Conservation (phyloP, 1,140 invertebrate species). For the Camponotus floridanus region DNA sequence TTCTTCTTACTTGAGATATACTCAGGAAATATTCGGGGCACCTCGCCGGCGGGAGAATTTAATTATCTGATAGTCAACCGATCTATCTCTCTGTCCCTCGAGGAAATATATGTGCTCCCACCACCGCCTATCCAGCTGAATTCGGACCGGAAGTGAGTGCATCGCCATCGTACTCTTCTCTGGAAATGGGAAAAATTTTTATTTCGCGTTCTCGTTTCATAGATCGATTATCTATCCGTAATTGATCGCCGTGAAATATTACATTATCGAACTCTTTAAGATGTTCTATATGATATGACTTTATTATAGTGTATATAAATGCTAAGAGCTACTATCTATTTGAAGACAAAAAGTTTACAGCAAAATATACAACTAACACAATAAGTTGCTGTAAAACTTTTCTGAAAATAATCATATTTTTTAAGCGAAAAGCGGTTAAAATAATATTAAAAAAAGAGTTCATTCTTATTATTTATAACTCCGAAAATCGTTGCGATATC, state of each 20-base stretch:
- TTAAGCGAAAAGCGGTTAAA: background rate
- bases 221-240: constrained; percentile 59
- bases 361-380: background rate
- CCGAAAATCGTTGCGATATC: constrained; percentile 20
- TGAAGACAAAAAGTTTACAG: background rate
- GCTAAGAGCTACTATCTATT: background rate
- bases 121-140: constrained; percentile 37
- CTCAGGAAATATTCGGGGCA: constrained; percentile 76
- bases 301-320: constrained; percentile 28
- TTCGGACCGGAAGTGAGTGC: constrained; percentile 68
- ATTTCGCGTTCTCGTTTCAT: constrained; percentile 28
- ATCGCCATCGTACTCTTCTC: constrained; percentile 39
- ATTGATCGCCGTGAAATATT: constrained; percentile 54
- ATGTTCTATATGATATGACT: background rate
- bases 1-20: constrained; percentile 49
- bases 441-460: constrained; percentile 4
- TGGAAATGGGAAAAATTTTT: constrained; percentile 72
- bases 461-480: constrained; percentile 16
- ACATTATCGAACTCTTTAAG: constrained; percentile 31
- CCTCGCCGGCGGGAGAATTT: constrained; percentile 74
- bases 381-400: background rate
- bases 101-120: constrained; percentile 67
- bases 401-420: constrained; percentile 9
- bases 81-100: constrained; percentile 71
- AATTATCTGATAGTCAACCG: constrained; percentile 79